Base-by-base conservation (phyloP, 2,888 invertebrate genomes). In the Andrena fulva region DNA sequence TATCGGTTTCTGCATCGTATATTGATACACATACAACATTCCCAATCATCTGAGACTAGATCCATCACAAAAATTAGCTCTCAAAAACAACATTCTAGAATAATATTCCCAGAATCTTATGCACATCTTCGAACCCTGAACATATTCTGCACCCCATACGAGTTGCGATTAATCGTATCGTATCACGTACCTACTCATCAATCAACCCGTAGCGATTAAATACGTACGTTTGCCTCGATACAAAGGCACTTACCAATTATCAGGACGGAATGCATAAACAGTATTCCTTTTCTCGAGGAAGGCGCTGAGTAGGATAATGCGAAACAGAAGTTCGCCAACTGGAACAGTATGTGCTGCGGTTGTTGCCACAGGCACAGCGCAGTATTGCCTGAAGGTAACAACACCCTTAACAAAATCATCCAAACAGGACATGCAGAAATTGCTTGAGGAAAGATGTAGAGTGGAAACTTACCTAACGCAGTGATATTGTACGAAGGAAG, bases 211-310 rank as follows among this genome's bases (percentile, higher is more conserved):
- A 10, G 24, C n/a, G 20, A 24, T 3, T 10, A 20, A 54, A 54
- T 24, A 54, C n/a, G 10, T 24, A 54, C 7, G 24, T 54, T 6
- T 20, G 54, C 8, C 10, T 27, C 8, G 24, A 20, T 12, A 27
- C 20, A 5, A 12, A 68, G 16, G 16, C 5, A 91, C 95, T 95
- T 95, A 97, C 97, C 97, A 85, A 97, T 94, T 88, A 97, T 97
- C 85, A 98, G 95, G 89, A 97, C 96, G 20, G 96, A 96, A 91
- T 98, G 98, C 96, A 98, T 97, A 94, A 97, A 97, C 2, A 98
- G 94, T 80, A 97, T 96, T 3, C 98, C 98, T 91, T 96, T 96
- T 90, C 96, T 96, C 0, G 96, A 96, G 88, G 96, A 96, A 20
- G 97, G 97, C 10, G 97, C 96, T 74, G 97, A 96, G 91, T 97